Conservation (phyloP, 2,888 invertebrate genomes). For the Platerodrilus igneus region DNA sequence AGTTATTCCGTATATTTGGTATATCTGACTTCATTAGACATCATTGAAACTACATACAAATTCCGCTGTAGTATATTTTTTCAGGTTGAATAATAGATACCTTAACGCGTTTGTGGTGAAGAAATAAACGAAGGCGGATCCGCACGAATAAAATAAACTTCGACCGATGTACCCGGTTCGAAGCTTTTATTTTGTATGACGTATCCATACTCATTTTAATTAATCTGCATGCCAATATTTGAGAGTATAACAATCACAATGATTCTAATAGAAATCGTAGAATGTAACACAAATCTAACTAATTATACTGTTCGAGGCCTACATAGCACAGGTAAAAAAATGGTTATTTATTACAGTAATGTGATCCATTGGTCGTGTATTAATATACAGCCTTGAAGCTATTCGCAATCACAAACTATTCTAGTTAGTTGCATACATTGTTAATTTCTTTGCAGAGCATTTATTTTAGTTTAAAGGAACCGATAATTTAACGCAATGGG, state of each 20-base stretch:
- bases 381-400: slow-evolving; percentile 25
- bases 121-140: slow-evolving; percentile 31
- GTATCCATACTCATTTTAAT: too few species aligned
- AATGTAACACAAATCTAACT: background rate
- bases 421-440: background rate
- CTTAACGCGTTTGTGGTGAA: slow-evolving; percentile 30
- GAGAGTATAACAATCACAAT: too few species aligned
- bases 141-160: slow-evolving; percentile 22
- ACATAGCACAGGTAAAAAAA: slow-evolving; percentile 18
- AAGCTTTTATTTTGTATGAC: slow-evolving; percentile 2
- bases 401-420: slow-evolving; percentile 8
- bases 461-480: too few species aligned
- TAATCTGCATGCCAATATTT: too few species aligned
- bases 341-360: slow-evolving; percentile 18
- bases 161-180: slow-evolving; percentile 9
- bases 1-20: too few species aligned
- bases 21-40: too few species aligned
- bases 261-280: too few species aligned
- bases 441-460: background rate
- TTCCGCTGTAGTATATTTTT: slow-evolving; percentile 31
- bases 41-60: too few species aligned
- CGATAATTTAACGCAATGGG: too few species aligned
- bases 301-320: slow-evolving; percentile 7
- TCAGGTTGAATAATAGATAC: slow-evolving; percentile 35
- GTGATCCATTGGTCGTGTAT: slow-evolving; percentile 19